phyloP scores from a whole-genome alignment of 2,797 vertebrate species.

The Pachyuromys duprasi region DNA sequence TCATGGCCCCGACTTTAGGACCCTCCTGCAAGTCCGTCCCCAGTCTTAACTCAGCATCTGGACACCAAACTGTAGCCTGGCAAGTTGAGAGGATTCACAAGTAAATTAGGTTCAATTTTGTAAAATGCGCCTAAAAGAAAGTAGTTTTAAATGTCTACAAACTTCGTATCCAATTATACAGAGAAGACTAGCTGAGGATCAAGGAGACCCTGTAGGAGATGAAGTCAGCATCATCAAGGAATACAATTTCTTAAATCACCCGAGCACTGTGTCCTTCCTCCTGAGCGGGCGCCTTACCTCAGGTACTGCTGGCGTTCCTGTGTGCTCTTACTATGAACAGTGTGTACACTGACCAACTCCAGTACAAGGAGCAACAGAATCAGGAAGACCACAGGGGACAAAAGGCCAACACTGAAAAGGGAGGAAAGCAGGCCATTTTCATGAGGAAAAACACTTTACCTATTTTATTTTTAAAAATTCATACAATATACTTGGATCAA shows the following conservation, averaged over 20 bases:
- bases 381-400: slow-evolving; percentile 82
- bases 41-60: background rate
- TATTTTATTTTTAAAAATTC: background rate
- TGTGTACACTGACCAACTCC: slow-evolving; percentile 83
- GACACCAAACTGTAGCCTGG: accelerated
- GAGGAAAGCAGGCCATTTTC: background rate
- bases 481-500: background rate
- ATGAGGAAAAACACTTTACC: background rate
- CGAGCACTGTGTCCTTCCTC: too few species aligned
- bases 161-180: background rate
- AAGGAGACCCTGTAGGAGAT: background rate
- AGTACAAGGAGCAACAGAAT: slow-evolving; percentile 83
- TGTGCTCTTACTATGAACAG: slow-evolving; percentile 69
- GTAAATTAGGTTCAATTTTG: accelerated
- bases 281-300: slow-evolving; percentile 78
- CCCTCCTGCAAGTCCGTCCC: too few species aligned
- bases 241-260: background rate
- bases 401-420: slow-evolving; percentile 82
- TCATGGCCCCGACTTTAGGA: background rate
- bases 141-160: background rate
- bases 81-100: background rate
- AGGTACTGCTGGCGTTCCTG: slow-evolving; percentile 85
- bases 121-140: accelerated
- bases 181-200: background rate
- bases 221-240: background rate